phyloP scores from a whole-genome alignment of 2,888 invertebrate species.

The Cepaea hortensis region DNA sequence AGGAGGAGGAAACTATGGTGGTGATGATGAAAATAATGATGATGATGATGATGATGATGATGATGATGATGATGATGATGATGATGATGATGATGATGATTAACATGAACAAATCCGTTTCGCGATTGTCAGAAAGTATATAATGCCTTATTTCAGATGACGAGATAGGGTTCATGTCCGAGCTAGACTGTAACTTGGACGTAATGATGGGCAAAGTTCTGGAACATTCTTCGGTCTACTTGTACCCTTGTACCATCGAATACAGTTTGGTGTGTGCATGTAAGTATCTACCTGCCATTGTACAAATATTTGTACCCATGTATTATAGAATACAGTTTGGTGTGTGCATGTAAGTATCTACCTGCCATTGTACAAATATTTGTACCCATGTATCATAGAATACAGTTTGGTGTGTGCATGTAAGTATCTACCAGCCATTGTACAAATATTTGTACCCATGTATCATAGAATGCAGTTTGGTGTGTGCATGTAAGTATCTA shows the following conservation, averaged over 20 bases:
- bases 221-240: slow-evolving; percentile 85
- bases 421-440: too few species aligned
- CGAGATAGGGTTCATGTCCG: slow-evolving; percentile 29
- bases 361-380: too few species aligned
- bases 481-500: slow-evolving; percentile 83
- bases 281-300: slow-evolving; percentile 43
- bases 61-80: too few species aligned
- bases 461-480: slow-evolving; percentile 95
- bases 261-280: slow-evolving; percentile 94
- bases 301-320: slow-evolving; percentile 89
- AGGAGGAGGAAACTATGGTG: too few species aligned
- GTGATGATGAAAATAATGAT: too few species aligned
- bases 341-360: slow-evolving; percentile 82
- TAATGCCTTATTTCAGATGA: neutral
- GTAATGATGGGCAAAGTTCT: slow-evolving; percentile 64
- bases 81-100: too few species aligned
- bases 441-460: slow-evolving; percentile 87
- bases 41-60: too few species aligned
- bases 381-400: too few species aligned
- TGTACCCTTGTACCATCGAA: slow-evolving; percentile 96
- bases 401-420: too few species aligned
- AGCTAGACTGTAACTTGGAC: slow-evolving; percentile 53
- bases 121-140: too few species aligned
- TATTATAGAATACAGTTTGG: slow-evolving; percentile 95
- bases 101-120: too few species aligned